Conservation (phyloP, 30 jellyfish, hydroid and myxozoan species). For the Pseudorhiza aurosa region DNA sequence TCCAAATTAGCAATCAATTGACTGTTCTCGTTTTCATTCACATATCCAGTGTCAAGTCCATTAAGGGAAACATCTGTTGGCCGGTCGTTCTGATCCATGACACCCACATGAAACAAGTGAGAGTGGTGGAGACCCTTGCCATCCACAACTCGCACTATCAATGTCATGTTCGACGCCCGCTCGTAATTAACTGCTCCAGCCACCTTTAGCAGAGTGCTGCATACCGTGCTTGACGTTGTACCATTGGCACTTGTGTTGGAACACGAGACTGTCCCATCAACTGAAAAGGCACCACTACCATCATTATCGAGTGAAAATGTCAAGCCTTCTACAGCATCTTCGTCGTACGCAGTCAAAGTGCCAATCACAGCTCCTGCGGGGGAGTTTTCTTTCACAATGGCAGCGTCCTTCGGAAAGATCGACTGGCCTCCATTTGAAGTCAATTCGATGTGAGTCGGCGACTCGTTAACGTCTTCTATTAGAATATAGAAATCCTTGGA, state of each 20-base stretch:
- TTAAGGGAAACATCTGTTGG: conserved; percentile 74
- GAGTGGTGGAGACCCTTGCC: conserved; percentile 66
- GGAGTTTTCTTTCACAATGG: conserved; percentile 66
- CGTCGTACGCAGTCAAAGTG: conserved; percentile 74
- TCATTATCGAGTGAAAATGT: conserved; percentile 66
- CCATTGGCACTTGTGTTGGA: conserved; percentile 30
- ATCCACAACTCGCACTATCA: conserved; percentile 76
- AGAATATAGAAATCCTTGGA: conserved; percentile 51
- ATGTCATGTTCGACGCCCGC: not conserved
- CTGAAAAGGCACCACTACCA: conserved; percentile 30
- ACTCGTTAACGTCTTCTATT: conserved; percentile 81
- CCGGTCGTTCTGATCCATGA: conserved; percentile 68
- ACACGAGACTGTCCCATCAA: conserved; percentile 24
- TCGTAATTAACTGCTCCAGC: conserved; percentile 75
- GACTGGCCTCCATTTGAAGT: conserved; percentile 50
- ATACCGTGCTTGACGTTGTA: conserved; percentile 27
- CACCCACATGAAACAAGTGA: conserved; percentile 33
- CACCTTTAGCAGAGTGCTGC: conserved; percentile 35
- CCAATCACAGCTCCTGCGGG: conserved; percentile 75
- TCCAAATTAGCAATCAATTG: conserved; percentile 62
- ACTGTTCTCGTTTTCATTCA: conserved; percentile 62
- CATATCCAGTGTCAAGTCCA: conserved; percentile 69
- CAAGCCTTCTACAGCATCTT: conserved; percentile 65
- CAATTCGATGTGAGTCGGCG: conserved; percentile 74
- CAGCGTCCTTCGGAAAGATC: conserved; percentile 58